A percentile compares a stretch with the other conserved stretches of the same genome.
Evolutionary conservation across 2,797 vertebrate genomes (phyloP).

Genomic region (Acrocephalus scirpaceus): DNA sequence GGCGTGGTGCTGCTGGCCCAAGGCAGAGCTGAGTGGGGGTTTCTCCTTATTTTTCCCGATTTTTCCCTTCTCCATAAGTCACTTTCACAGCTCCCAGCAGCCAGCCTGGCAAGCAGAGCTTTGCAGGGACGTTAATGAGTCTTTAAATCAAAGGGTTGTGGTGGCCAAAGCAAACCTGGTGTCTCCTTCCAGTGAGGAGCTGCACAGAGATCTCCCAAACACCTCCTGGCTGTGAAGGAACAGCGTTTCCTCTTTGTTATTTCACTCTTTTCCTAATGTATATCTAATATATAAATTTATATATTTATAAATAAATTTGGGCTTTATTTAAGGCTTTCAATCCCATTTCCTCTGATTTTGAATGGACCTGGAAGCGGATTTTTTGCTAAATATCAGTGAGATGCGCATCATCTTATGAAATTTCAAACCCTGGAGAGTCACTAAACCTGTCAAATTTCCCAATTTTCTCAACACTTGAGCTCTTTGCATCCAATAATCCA

Average conservation of each 20-base stretch:
- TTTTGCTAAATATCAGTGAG: neutral
- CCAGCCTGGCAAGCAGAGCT: neutral
- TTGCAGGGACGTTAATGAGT: neutral
- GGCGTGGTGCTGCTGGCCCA: neutral
- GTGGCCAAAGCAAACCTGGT: neutral
- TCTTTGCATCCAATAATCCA: neutral
- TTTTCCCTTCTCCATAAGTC: neutral
- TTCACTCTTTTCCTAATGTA: neutral
- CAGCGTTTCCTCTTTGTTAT: too few relatives aligned
- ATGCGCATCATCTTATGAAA: neutral
- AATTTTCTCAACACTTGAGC: neutral
- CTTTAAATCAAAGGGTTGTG: constrained; percentile 11
- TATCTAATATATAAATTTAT: too few relatives aligned
- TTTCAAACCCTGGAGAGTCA: neutral
- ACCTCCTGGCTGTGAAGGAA: fast-evolving
- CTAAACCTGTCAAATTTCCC: neutral
- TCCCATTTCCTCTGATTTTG: neutral
- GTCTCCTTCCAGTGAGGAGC: neutral
- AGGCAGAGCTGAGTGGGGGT: neutral
- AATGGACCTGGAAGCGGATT: neutral
- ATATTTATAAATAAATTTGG: neutral
- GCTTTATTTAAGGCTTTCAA: neutral
- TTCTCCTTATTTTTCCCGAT: neutral
- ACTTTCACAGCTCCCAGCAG: constrained; percentile 12
- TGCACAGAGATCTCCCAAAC: neutral